These are phyloP conservation scores for Papilio machaon DNA, from an alignment of 1,140 invertebrate genomes.

Conservation along the genomic window DNA sequence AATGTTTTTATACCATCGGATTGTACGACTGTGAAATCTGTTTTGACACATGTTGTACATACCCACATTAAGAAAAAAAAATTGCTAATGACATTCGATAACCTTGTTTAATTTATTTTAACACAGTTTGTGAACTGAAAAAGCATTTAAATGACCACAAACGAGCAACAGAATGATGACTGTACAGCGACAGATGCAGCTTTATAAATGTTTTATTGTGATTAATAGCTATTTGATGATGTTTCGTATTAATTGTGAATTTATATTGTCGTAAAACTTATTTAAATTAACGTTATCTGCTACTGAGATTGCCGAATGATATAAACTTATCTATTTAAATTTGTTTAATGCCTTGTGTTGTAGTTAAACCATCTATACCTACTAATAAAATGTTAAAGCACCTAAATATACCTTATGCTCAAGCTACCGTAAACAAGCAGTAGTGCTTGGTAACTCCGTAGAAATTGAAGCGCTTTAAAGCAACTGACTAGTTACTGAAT, in stretches of 20 bases:
- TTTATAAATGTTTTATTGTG: slow-evolving; percentile 7
- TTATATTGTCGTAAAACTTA: background rate
- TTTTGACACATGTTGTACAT: background rate
- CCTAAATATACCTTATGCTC: background rate
- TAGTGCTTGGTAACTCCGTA: background rate
- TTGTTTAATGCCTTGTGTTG: background rate
- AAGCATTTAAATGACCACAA: slow-evolving; percentile 10
- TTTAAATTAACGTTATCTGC: background rate
- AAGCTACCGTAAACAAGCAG: background rate
- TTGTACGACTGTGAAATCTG: too few relatives aligned
- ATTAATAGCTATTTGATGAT: slow-evolving; percentile 19
- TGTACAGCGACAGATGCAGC: background rate
- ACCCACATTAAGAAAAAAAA: background rate
- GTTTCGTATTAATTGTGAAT: background rate
- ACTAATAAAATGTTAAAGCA: background rate
- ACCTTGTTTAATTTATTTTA: background rate
- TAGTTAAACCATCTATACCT: background rate
- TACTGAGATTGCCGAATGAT: background rate
- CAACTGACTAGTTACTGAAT: background rate
- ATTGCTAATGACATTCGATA: background rate
- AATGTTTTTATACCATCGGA: too few relatives aligned
- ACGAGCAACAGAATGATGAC: slow-evolving; percentile 12
- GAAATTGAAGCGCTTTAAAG: background rate
- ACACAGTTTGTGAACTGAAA: background rate
- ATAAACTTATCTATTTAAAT: background rate